phyloP scores from a whole-genome alignment of 2,113 vertebrate genomes.

The Chionis minor region DNA sequence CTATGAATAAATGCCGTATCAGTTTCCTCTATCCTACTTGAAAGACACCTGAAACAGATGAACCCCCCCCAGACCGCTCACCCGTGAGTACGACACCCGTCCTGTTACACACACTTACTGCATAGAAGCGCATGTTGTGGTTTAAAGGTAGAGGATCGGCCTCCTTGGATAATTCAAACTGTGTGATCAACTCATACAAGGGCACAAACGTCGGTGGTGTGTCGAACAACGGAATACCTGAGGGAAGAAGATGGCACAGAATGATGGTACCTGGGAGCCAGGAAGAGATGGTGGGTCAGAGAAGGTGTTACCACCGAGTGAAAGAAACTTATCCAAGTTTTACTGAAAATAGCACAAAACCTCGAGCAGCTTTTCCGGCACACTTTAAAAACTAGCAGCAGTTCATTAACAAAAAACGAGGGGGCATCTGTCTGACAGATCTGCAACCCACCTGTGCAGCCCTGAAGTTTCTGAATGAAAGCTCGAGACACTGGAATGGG shows the following conservation, averaged over 20 bases:
- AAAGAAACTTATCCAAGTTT: background rate
- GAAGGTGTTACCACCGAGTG: background rate
- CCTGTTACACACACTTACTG: slow-evolving; percentile 76
- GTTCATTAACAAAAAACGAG: background rate
- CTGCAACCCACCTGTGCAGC: slow-evolving; percentile 82
- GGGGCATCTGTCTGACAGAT: background rate
- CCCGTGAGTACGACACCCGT: rapidly evolving
- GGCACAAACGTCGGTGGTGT: slow-evolving; percentile 80
- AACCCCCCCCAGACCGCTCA: rapidly evolving
- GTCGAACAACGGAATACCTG: slow-evolving; percentile 92
- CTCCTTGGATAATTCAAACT: slow-evolving; percentile 90
- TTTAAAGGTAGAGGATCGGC: slow-evolving; percentile 71
- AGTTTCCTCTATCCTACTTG: background rate
- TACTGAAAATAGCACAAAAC: background rate
- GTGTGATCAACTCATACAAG: slow-evolving; percentile 91
- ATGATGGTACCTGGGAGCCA: background rate
- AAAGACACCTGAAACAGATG: rapidly evolving
- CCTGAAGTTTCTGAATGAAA: slow-evolving; percentile 92
- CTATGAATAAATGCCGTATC: background rate
- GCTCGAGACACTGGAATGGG: slow-evolving; percentile 92
- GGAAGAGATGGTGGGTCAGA: background rate
- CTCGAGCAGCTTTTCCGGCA: background rate
- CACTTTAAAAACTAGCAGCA: rapidly evolving
- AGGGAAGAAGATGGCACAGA: background rate
- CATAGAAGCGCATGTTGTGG: slow-evolving; percentile 94